Base-by-base conservation (phyloP, 2,113 vertebrate genomes). In the Poeciliopsis prolifica region DNA sequence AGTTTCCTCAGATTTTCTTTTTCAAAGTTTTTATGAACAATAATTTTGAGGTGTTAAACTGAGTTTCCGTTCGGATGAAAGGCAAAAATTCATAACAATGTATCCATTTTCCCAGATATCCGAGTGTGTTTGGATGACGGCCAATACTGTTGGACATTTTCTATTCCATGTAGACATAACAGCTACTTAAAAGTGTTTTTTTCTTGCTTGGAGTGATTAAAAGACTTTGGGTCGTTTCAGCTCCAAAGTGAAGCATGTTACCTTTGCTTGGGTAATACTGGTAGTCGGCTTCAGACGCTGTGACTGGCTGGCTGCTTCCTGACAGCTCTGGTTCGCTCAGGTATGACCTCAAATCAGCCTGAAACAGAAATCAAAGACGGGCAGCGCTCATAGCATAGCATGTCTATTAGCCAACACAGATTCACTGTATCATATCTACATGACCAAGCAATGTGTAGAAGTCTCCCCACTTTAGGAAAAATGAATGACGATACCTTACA, bases 291-390 rank as follows among this genome's bases (percentile, higher is more conserved):
- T 96, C 94, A 35, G 93, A 77, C 65, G 78, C 91, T 65, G 90
- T 61, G 26, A 91, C 86, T 83, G 92, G 93, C 51, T 86, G 91
- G 22, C 85, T 89, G 35, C 95, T 64, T 37, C 84, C 93, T 3
- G 94, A 93, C 69, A 98, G 92, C 78, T 98, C 97, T 13, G 97
- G 97, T 87, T 98, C 97, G 75, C 97, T 98, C 79, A 97, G 78
- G 3, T 97, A 98, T 0, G 97, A 96, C 28, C 97, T 94, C 68
- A 99, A 88, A 61, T 98, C 97, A 70, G 93, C 81, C 97, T 98
- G 86, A 64, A 83, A 80, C 26, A 17, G 11, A 33, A 8, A 35
- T 68, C 12, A n/a, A 30, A 78, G 28, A 60, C 44, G 68, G 14
- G 42, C 28, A 44, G 37, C 10, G 63, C 33, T 1, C 7, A 8